Base-by-base conservation (phyloP, 2,113 vertebrate genomes). In the Todiramphus saurophagus region DNA sequence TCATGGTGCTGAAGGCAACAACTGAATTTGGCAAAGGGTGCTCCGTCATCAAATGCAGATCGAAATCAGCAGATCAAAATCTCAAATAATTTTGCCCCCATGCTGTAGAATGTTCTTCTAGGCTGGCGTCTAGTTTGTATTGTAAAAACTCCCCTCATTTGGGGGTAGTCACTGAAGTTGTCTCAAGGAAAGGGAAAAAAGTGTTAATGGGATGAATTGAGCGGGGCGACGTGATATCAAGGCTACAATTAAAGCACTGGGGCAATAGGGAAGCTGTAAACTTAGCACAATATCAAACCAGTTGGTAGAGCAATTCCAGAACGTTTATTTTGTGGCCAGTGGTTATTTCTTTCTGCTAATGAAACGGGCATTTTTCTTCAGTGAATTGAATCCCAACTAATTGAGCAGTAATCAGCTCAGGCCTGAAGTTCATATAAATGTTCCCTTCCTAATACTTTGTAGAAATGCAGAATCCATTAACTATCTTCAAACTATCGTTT, bases 381-480 rank as follows among this genome's bases (percentile, higher is more conserved):
- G 95, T 88, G 97, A 98, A 97, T 86, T 96, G 96, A 97, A 97
- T 97, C 96, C 95, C 96, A 97, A 96, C 97, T 97, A 98, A 98
- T 97, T 98, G 98, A 97, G 93, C 87, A 93, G 89, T 96, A 97
- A 98, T 98, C 97, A 98, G 97, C 73, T 41, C 90, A 92, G 84
- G 89, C 94, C 96, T 87, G 88, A 83, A 94, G 95, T 98, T 98
- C 96, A 97, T 96, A 97, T 96, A 93, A 96, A 96, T 93, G 86
- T 94, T 97, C 94, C 87, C 79, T 97, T 95, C 96, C 90, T 97
- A 94, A 97, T 62, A 70, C 90, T 98, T 98, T 92, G 95, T 79
- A 93, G 96, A 96, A 97, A 96, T 94, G 85, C 97, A 95, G 91
- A 97, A 96, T 87, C 94, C 97, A 97, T 98, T 98, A 97, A 94